Evolutionary conservation across 1,140 invertebrate genomes (phyloP).

Genomic region (Hormaphis cornu): DNA sequence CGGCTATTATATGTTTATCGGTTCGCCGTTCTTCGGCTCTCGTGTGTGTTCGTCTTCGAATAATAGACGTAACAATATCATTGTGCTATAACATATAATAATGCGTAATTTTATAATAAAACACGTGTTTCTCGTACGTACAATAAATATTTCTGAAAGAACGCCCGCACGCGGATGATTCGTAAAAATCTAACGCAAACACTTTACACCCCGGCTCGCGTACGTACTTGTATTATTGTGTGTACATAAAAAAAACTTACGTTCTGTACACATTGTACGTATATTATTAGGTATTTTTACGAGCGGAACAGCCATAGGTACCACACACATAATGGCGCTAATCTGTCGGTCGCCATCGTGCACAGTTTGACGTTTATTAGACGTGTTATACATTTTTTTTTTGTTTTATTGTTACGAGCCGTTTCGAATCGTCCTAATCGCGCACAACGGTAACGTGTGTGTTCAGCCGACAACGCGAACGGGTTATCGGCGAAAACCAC

Average conservation of each 20-base stretch:
- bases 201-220: neutral
- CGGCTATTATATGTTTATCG: no score
- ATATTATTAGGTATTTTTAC: no score
- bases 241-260: no score
- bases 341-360: slow-evolving; percentile 10
- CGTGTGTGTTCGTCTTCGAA: no score
- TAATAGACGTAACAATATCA: no score
- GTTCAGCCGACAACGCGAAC: neutral
- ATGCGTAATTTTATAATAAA: no score
- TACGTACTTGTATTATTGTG: neutral
- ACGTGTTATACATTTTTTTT: slow-evolving; percentile 13
- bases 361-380: slow-evolving; percentile 23
- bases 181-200: slow-evolving; percentile 19
- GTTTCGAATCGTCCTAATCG: slow-evolving; percentile 7
- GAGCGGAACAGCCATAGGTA: no score
- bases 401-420: slow-evolving; percentile 14
- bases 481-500: slow-evolving; percentile 5
- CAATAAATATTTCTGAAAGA: neutral
- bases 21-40: no score
- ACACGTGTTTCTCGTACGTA: neutral
- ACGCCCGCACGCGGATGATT: neutral
- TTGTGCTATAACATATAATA: no score
- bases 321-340: no score
- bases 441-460: neutral
- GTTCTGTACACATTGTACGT: no score